These are phyloP conservation scores for Drosophila villosipedis DNA, from an alignment of 2,888 invertebrate species.

Conservation along the genomic window DNA sequence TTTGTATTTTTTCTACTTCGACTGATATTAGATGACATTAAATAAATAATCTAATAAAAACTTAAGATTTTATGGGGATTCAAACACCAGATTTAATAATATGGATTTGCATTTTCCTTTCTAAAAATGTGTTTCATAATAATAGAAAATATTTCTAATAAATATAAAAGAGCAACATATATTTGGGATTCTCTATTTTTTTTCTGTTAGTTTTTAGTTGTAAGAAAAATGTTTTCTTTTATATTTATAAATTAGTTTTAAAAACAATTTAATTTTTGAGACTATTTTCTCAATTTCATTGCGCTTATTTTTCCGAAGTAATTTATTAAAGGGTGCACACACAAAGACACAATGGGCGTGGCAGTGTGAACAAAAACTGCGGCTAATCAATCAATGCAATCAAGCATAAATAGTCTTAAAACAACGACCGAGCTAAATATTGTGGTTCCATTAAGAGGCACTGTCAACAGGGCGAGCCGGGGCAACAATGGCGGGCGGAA, in stretches of 20 bases:
- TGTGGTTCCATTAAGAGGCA: conserved; percentile 76
- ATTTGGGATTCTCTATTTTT: background rate
- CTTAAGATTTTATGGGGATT: background rate
- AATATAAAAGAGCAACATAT: background rate
- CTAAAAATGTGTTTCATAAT: background rate
- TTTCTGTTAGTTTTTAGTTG: background rate
- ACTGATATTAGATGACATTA: too few species aligned
- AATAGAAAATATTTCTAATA: background rate
- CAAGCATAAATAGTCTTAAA: conserved; percentile 80
- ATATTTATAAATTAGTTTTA: background rate
- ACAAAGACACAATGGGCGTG: conserved; percentile 6
- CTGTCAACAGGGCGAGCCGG: conserved; percentile 59
- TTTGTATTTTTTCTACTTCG: too few species aligned
- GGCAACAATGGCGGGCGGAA: conserved; percentile 46
- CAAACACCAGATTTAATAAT: background rate
- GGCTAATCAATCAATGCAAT: conserved; percentile 81
- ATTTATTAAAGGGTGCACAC: background rate
- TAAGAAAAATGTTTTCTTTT: background rate
- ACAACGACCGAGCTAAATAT: conserved; percentile 76
- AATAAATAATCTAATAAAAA: background rate
- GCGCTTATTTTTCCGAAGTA: too few species aligned
- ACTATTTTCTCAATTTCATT: background rate
- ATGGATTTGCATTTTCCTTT: background rate
- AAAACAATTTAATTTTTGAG: background rate
- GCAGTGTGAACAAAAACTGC: conserved; percentile 63